Evolutionary conservation across 1,140 invertebrate genomes (phyloP).

Genomic region (Lepidurus packardi): DNA sequence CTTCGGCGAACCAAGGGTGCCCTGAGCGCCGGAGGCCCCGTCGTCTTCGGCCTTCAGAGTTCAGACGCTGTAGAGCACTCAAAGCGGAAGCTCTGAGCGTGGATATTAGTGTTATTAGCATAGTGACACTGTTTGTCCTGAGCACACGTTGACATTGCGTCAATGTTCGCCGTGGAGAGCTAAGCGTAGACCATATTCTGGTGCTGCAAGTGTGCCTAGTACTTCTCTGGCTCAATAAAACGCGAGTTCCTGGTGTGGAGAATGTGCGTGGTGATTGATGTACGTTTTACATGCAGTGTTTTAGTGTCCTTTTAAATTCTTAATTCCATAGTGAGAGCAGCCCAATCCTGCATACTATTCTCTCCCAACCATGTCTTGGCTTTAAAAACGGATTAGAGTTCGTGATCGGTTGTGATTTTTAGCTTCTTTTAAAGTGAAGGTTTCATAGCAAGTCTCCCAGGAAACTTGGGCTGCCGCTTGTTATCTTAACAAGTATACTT

Average conservation of each 20-base stretch:
- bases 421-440: background rate
- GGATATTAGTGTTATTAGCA: constrained; percentile 15
- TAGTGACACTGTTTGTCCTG: constrained; percentile 12
- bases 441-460: background rate
- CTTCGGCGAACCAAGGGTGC: background rate
- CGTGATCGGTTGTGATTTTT: background rate
- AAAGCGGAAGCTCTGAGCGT: background rate
- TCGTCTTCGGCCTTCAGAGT: constrained; percentile 7
- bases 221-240: background rate
- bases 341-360: background rate
- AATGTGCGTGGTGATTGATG: background rate
- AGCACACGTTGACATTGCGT: constrained; percentile 13
- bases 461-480: background rate
- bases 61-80: constrained; percentile 20
- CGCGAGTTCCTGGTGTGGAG: background rate
- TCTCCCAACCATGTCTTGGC: background rate
- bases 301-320: background rate
- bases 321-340: background rate
- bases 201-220: no score
- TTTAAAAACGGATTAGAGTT: background rate
- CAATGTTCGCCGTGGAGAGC: background rate
- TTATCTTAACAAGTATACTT: background rate
- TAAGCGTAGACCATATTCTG: no score
- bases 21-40: background rate
- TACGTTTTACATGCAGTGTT: background rate